Base-by-base conservation (phyloP, 2,113 vertebrate genomes). In the Dasyornis broadbenti region DNA sequence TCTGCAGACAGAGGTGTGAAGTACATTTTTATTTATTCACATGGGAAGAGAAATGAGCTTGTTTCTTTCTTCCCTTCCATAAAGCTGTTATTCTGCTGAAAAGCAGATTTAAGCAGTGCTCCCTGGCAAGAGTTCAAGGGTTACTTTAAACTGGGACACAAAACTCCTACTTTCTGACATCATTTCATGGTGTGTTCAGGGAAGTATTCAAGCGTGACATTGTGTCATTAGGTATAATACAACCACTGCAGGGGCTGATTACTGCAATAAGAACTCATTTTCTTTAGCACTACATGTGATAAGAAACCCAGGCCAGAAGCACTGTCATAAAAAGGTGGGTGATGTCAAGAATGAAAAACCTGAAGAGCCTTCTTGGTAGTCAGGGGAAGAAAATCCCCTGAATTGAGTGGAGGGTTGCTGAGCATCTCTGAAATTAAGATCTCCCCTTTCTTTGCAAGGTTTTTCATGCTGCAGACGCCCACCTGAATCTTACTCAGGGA, bases 161-260 rank as follows among this genome's bases (percentile, higher is more conserved):
- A n/a, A 86, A 59, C 65, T 79, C 39, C 65, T 79, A 37, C 81
- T 68, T 82, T 91, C 93, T 95, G 90, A 85, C 82, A 95, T 87
- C 69, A 94, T 95, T 96, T 97, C 96, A 96, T 13, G 92, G 83
- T 76, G 79, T 70, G 84, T 90, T 97, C 90, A 85, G 95, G 95
- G 91, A 97, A 73, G 94, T 52, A 77, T 49, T 86, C 61, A 77
- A 64, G 95, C 71, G 4, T 92, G 92, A 96, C 95, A 92, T 33
- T 86, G 91, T 82, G 84, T 90, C 94, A 96, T 96, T 94, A 94
- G 68, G 84, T 90, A 49, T 82, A 94, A 96, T 70, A 60, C 81
- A 94, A 44, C 87, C 61, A 73, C 64, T 76, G 96, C 40, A 95
- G 84, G 61, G 90, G 50, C 90, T 93, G 95, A 97, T 49, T 82